phyloP scores from a whole-genome alignment of 2,113 vertebrate genomes.

The Sturnira hondurensis region DNA sequence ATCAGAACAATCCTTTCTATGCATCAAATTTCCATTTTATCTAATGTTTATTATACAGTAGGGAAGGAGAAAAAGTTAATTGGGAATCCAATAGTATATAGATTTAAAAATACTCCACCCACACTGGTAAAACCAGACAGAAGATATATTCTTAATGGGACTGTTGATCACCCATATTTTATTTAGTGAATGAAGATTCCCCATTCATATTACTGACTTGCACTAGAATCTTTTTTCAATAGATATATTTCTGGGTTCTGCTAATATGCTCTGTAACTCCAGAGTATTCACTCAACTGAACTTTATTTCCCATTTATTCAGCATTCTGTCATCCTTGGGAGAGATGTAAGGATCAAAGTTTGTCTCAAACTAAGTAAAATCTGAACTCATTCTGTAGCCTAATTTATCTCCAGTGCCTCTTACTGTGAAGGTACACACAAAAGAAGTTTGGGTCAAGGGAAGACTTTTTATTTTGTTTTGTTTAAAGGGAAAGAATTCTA shows the following conservation, averaged over 20 bases:
- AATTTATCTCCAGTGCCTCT: neutral
- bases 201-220: neutral
- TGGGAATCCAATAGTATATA: neutral
- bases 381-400: neutral
- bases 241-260: neutral
- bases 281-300: neutral
- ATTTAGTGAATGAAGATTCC: neutral
- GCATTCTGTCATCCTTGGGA: neutral
- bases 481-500: conserved; percentile 9
- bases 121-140: neutral
- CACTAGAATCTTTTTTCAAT: neutral
- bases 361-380: neutral
- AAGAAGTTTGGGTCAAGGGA: neutral
- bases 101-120: neutral
- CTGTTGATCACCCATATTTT: neutral
- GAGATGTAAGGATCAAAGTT: neutral
- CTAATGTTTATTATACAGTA: neutral
- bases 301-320: neutral
- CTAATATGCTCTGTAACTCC: neutral
- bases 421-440: neutral
- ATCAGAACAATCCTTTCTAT: neutral
- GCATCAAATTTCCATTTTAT: neutral
- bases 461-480: conserved; percentile 18
- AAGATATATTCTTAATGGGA: neutral
- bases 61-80: neutral